These are phyloP conservation scores for Falco punctatus DNA, from an alignment of 2,113 vertebrate species.

Conservation along the genomic window DNA sequence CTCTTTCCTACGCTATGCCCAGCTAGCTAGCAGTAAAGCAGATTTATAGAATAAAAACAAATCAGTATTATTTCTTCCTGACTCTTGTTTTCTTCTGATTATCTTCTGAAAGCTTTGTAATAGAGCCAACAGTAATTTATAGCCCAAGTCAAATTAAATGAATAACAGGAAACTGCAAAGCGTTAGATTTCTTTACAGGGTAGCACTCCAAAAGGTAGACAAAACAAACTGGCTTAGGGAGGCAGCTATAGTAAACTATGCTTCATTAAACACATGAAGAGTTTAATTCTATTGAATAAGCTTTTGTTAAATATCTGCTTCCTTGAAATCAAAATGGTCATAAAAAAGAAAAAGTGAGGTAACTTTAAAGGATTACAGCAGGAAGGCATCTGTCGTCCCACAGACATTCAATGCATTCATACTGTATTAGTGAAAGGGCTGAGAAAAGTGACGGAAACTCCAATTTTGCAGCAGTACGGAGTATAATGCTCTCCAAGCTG, in stretches of 20 bases:
- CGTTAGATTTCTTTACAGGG: constrained; percentile 57
- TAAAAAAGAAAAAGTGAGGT: constrained; percentile 18
- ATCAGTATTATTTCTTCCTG: constrained; percentile 28
- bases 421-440: neutral
- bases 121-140: constrained; percentile 53
- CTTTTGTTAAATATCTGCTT: constrained; percentile 33
- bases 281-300: constrained; percentile 39
- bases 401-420: neutral
- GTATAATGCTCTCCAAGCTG: neutral
- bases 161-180: constrained; percentile 51
- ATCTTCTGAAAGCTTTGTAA: constrained; percentile 56
- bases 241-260: constrained; percentile 16
- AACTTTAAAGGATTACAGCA: constrained; percentile 8
- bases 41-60: constrained; percentile 52
- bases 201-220: constrained; percentile 28
- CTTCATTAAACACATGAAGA: constrained; percentile 54
- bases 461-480: neutral
- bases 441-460: neutral
- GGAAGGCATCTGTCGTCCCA: neutral
- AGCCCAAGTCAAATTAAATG: constrained; percentile 29
- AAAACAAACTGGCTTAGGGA: constrained; percentile 56
- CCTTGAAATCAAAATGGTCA: constrained; percentile 42
- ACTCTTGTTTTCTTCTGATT: constrained; percentile 45
- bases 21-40: neutral
- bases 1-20: neutral